Evolutionary conservation across 1,140 invertebrate genomes (phyloP), one percentile per base, ranked within the genome.

Genomic region (Eurosta solidaginis): DNA sequence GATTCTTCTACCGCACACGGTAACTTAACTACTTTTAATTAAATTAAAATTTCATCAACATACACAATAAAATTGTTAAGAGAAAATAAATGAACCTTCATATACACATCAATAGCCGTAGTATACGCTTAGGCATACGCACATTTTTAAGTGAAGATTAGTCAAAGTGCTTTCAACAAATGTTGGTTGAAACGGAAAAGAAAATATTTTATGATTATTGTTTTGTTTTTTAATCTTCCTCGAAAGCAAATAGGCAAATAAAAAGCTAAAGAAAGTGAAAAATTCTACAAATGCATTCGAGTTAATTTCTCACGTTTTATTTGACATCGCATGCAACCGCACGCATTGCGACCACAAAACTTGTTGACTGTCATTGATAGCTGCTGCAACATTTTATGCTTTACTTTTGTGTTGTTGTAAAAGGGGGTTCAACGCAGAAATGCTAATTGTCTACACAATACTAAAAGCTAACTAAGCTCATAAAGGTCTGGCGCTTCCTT

Each of bases 241-340:
- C 36, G 40, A 42, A 29, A 20, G 59, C 33, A 40, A 68, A 68
- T 68, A 36, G 59, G 17, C n/a, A 6, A 36, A 68, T 40, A 68
- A 68, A 68, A 33, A 42, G 3, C 27, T 40, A 68, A 68, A n/a
- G 59, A 68, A 68, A 68, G 59, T 68, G n/a, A 68, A 68, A 68
- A 42, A 68, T 68, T 68, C 59, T 68, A 22, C n/a, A n/a, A n/a
- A n/a, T n/a, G n/a, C n/a, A n/a, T 68, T 9, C 17, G 12, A 68
- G 33, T 40, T 40, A 68, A 68, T 68, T 68, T 68, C 59, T 68
- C 59, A 68, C 59, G 59, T 68, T 68, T 36, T 68, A 20, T 40
- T 17, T 20, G 33, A 36, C 36, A n/a, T n/a, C n/a, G n/a, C 33
- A 68, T 36, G 59, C 59, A 29, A 68, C 59, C 59, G 6, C 59